Percentiles rank a stretch among this genome's conserved stretches.
These are phyloP conservation scores for Sitodiplosis mosellana DNA, from an alignment of 1,140 invertebrate species.

Conservation along the genomic window DNA sequence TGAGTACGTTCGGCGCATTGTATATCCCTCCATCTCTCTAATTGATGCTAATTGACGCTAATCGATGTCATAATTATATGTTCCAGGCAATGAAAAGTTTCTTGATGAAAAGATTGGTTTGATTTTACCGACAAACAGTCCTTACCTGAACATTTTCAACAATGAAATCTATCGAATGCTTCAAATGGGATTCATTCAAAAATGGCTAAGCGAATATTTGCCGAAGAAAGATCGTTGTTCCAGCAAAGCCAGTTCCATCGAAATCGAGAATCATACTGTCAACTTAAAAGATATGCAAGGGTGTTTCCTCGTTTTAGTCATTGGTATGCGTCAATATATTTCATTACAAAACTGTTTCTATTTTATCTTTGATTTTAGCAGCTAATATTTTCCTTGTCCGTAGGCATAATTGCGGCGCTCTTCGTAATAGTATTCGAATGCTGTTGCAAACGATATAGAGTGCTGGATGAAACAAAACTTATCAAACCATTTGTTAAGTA, in stretches of 20 bases:
- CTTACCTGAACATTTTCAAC: conserved; percentile 47
- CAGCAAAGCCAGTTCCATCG: conserved; percentile 35
- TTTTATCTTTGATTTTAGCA: too few species aligned
- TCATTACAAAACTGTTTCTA: conserved; percentile 15
- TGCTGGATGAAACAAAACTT: conserved; percentile 28
- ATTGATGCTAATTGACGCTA: too few species aligned
- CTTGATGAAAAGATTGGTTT: conserved; percentile 61
- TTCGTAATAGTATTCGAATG: conserved; percentile 34
- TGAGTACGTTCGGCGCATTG: conserved; percentile 29
- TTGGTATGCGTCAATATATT: neutral
- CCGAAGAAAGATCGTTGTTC: conserved; percentile 66
- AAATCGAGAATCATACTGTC: conserved; percentile 65
- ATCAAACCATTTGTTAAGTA: conserved; percentile 39
- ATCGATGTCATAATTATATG: conserved; percentile 1
- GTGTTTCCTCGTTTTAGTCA: neutral
- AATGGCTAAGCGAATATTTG: conserved; percentile 61
- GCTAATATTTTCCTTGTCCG: too few species aligned
- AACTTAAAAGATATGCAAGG: conserved; percentile 75
- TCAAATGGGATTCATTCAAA: conserved; percentile 63
- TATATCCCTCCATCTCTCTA: neutral
- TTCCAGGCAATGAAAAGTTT: conserved; percentile 50
- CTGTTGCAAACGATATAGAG: conserved; percentile 27
- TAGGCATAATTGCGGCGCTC: conserved; percentile 10
- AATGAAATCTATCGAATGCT: conserved; percentile 54
- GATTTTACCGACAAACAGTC: conserved; percentile 49